Evolutionary conservation across 2,888 invertebrate genomes (phyloP).

Genomic region (Acrobasis suavella): DNA sequence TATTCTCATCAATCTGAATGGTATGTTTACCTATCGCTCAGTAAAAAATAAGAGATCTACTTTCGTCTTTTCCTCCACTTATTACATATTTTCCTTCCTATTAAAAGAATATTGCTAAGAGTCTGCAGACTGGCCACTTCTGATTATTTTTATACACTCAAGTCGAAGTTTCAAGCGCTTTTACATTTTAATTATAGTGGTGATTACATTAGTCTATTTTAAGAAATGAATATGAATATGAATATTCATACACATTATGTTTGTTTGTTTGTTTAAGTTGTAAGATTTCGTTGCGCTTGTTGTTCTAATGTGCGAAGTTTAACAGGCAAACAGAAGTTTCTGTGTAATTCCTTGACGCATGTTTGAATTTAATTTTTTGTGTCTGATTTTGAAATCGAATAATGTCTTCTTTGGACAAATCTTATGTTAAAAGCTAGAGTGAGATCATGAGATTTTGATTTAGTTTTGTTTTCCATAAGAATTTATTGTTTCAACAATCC

Average conservation of each 20-base stretch:
- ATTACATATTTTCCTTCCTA: conserved; percentile 4
- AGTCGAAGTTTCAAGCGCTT: conserved; percentile 19
- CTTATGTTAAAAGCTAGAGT: no score
- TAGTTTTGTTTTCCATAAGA: no score
- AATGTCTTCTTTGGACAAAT: no score
- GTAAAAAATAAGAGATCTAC: neutral
- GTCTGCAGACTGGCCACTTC: neutral
- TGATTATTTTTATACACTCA: conserved; percentile 25
- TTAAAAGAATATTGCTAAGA: conserved; percentile 10
- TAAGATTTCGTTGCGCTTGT: neutral
- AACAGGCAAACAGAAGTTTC: no score
- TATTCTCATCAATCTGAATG: neutral
- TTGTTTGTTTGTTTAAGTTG: conserved; percentile 1
- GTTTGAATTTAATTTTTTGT: no score
- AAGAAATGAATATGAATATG: neutral
- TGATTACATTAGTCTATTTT: conserved; percentile 12
- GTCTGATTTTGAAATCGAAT: no score
- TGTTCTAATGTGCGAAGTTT: neutral
- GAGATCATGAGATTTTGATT: no score
- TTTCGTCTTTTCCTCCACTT: neutral
- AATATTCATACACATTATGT: neutral
- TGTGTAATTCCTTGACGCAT: no score
- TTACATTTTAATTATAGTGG: conserved; percentile 29
- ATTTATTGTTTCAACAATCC: no score
- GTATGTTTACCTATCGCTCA: neutral